Conservation (phyloP, 2,797 vertebrate genomes). For the Sebastes nivosus region DNA sequence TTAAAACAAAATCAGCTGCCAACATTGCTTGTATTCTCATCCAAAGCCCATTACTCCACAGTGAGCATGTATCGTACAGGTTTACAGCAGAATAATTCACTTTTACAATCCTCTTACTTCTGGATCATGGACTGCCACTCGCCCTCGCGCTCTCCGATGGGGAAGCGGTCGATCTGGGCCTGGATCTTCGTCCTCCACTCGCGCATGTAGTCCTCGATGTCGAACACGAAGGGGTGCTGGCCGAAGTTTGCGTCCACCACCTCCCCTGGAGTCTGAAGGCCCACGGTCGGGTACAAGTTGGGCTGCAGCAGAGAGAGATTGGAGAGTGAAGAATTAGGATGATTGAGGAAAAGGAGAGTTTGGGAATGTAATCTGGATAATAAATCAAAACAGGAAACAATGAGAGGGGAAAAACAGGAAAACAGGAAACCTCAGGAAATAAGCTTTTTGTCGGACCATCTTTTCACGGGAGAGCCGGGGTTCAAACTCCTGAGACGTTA, state of each 20-base stretch:
- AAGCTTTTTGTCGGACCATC: background rate
- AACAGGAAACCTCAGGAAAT: constrained; percentile 27
- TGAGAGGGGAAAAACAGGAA: constrained; percentile 43
- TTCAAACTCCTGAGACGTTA: background rate
- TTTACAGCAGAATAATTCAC: background rate
- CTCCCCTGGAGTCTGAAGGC: constrained; percentile 97
- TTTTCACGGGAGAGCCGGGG: background rate
- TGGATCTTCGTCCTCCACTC: constrained; percentile 98
- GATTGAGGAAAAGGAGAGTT: background rate
- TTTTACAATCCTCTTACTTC: constrained; percentile 85
- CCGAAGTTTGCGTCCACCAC: constrained; percentile 98
- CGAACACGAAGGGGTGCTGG: constrained; percentile 96
- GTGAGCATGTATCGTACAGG: background rate
- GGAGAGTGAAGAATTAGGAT: background rate
- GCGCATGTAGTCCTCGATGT: constrained; percentile 98
- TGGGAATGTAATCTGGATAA: constrained; percentile 37
- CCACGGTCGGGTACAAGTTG: constrained; percentile 97
- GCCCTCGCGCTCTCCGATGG: constrained; percentile 93
- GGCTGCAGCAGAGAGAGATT: constrained; percentile 80
- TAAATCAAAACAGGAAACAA: constrained; percentile 47
- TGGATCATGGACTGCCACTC: constrained; percentile 99
- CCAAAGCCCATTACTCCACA: background rate
- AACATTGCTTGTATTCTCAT: background rate
- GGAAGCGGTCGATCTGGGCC: constrained; percentile 92
- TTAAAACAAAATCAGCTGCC: no score